Conservation (phyloP, 1,140 invertebrate species). For the Drosophila grimshawi region DNA sequence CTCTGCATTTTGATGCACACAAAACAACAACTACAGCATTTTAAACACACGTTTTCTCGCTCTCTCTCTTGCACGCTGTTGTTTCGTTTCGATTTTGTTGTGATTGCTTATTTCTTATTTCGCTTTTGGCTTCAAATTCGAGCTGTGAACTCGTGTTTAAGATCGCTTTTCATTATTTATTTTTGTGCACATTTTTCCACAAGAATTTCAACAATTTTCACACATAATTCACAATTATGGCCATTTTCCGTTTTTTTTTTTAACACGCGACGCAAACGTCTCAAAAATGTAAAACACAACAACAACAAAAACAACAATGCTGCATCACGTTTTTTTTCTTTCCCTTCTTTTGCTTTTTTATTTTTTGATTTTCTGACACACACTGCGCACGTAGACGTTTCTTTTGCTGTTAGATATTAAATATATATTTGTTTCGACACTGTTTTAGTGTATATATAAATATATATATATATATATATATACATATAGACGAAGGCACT, state of each 20-base stretch:
- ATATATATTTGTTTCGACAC: slow-evolving; percentile 19
- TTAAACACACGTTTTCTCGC: slow-evolving; percentile 31
- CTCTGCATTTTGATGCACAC: slow-evolving; percentile 31
- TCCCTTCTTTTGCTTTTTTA: slow-evolving; percentile 39
- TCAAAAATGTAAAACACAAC: slow-evolving; percentile 47
- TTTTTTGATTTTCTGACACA: slow-evolving; percentile 52
- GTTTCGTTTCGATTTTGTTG: slow-evolving; percentile 80
- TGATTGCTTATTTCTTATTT: slow-evolving; percentile 76
- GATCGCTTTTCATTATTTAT: slow-evolving; percentile 34
- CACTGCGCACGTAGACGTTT: slow-evolving; percentile 67
- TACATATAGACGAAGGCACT: slow-evolving; percentile 26
- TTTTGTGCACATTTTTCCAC: slow-evolving; percentile 60
- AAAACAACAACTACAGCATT: slow-evolving; percentile 45
- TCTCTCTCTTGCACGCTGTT: slow-evolving; percentile 36
- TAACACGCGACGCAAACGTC: slow-evolving; percentile 50
- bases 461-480: background rate
- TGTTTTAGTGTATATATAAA: slow-evolving; percentile 20
- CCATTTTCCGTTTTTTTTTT: slow-evolving; percentile 27
- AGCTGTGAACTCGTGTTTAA: slow-evolving; percentile 29
- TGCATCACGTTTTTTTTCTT: slow-evolving; percentile 68
- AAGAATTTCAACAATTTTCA: slow-evolving; percentile 71
- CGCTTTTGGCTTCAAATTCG: slow-evolving; percentile 43
- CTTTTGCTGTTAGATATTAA: slow-evolving; percentile 33
- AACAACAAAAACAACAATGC: slow-evolving; percentile 1
- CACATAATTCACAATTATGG: slow-evolving; percentile 64